Evolutionary conservation across 2,113 vertebrate genomes (phyloP), one percentile per base, ranked within the genome.

Genomic region (Paradoxurus hermaphroditus): DNA sequence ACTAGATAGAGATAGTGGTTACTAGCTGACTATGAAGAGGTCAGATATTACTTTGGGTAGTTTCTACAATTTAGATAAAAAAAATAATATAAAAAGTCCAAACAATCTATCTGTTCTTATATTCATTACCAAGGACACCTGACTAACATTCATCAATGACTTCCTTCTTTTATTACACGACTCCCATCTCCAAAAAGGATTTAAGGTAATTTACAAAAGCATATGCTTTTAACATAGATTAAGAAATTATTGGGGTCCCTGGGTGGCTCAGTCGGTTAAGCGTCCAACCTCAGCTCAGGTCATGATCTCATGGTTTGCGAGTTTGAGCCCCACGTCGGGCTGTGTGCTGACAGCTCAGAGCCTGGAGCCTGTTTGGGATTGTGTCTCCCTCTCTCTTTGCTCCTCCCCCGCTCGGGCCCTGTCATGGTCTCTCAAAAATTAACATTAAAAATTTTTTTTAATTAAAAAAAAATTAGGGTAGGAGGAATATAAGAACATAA

Each of bases 21-120:
- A 62, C 51, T 91, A 39, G 68, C 31, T 92, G 68, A 11, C 29
- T 73, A 72, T 56, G 72, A 93, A 53, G 34, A 82, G 34, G 67
- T 75, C 79, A 84, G 53, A 19, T 39, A 62, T 3, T 82, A 36
- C 16, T 85, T 75, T 75, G 41, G 36, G 25, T 56, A 86, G 41
- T 87, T 59, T 75, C 93, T 79, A 27, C 29, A 56, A 67, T 65
- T 73, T 83, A 29, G 93, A 86, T 73, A 86, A 86, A 86, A 94
- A 41, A 87, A 94, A 36, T 3, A 49, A 84, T 78, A 49, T 9
- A 12, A 70, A 84, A 62, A 90, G 14, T 9, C 34, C 31, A 39
- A 68, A 77, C 12, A 44, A 39, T 14, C 34, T 89, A 39, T 83
- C 51, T 87, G 56, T n/a, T n/a, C n/a, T n/a, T n/a, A n/a, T 93